Base-by-base conservation (phyloP, 1,140 invertebrate species). In the Maconellicoccus hirsutus region DNA sequence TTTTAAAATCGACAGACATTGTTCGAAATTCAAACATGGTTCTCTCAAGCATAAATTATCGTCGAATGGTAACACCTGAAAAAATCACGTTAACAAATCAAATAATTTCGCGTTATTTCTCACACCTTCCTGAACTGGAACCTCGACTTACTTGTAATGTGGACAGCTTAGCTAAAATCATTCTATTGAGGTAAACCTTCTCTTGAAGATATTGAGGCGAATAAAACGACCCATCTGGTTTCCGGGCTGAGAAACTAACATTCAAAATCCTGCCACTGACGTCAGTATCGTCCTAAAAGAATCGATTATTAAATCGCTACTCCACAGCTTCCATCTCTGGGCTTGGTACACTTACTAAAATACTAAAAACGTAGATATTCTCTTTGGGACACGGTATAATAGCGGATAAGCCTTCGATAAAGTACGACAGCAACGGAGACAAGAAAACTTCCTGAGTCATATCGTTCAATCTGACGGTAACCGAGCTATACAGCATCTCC, bases 11-110 rank as follows among this genome's bases (percentile, higher is more conserved):
- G 93, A 94, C 0, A 93, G 78, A 76, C 96, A 99, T 76, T 94
- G 88, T 78, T 98, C 94, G 78, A 89, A 98, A 80, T 98, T 97
- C 0, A 96, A 81, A 77, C 97, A 99, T 0, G 96, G 96, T 78
- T 99, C 97, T 21, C 89, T 84, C 0, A 97, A 90, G 79, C 97
- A 99, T 0, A 98, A 83, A 79, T 98, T 97, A 78, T 98, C 96
- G 78, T 97, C 94, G 79, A 98, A 98, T 0, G 96, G 94, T 1
- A 98, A 79, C 0, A 98, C 91, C 84, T 93, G 75, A 59, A 63
- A 8, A 59, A 74, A 66, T 26, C 21, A 19, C 16, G 26, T n/a
- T n/a, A n/a, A n/a, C n/a, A n/a, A n/a, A n/a, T n/a, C n/a, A n/a
- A n/a, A n/a, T n/a, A n/a, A n/a, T n/a, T n/a, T n/a, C n/a, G n/a